Conservation (phyloP, 1,140 invertebrate species). For the Scaptomyza hsui region DNA sequence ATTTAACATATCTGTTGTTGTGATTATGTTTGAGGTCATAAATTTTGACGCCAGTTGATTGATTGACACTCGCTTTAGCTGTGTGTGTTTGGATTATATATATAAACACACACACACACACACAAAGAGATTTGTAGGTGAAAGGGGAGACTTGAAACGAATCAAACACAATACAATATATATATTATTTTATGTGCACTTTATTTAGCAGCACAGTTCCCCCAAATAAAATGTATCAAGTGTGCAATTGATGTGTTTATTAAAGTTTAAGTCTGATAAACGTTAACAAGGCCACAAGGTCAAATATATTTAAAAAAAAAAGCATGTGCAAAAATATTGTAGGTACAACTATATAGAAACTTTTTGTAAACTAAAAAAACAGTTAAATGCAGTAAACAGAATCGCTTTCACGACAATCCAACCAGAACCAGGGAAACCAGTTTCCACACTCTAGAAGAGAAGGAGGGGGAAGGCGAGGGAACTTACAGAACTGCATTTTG, state of each 20-base stretch:
- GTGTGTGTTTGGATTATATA: conserved; percentile 3
- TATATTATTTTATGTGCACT: conserved; percentile 23
- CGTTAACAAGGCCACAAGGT: conserved; percentile 66
- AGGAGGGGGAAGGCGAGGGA: background rate
- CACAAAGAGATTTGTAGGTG: background rate
- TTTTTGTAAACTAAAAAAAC: conserved; percentile 25
- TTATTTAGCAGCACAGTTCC: conserved; percentile 3
- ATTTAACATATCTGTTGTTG: conserved; percentile 34
- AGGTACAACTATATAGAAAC: background rate
- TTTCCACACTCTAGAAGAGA: conserved; percentile 9
- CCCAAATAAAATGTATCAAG: conserved; percentile 31
- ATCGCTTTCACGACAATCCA: conserved; percentile 46
- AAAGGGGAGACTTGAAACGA: background rate
- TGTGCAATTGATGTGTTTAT: conserved; percentile 53
- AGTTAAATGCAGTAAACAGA: conserved; percentile 42
- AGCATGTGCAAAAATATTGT: conserved; percentile 44
- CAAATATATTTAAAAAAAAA: conserved; percentile 57
- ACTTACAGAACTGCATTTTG: conserved; percentile 31
- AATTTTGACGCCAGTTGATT: conserved; percentile 78
- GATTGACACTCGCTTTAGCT: conserved; percentile 52
- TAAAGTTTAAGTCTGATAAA: conserved; percentile 34
- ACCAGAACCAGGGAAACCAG: conserved; percentile 47
- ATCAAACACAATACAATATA: conserved; percentile 24
- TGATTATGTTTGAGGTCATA: conserved; percentile 76
- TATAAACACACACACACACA: background rate